Conservation (phyloP, 2,113 vertebrate species). For the Spizaetus ornatus region DNA sequence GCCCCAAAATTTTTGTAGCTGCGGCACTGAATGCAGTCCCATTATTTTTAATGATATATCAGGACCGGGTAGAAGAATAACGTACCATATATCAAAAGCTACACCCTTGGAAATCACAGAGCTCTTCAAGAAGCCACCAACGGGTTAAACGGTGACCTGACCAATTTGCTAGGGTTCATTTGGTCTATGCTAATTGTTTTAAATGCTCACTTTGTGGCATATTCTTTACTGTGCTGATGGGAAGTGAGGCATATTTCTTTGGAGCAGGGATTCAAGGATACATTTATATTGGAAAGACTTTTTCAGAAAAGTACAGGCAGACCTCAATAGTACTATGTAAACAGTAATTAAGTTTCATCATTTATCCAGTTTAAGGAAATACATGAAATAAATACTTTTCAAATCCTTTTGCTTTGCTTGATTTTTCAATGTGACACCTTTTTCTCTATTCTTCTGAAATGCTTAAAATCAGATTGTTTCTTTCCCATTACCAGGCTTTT, state of each 20-base stretch:
- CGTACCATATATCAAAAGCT: conserved; percentile 27
- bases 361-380: conserved; percentile 24
- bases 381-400: conserved; percentile 1
- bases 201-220: conserved; percentile 58
- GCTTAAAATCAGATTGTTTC: conserved; percentile 40
- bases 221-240: conserved; percentile 36
- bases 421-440: background rate
- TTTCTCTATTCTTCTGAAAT: background rate
- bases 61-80: conserved; percentile 48
- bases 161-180: conserved; percentile 47
- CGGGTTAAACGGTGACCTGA: conserved; percentile 57
- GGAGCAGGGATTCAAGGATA: background rate
- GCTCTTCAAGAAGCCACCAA: conserved; percentile 32
- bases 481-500: conserved; percentile 28
- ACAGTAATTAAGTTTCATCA: conserved; percentile 36
- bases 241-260: conserved; percentile 33
- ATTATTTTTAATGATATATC: conserved; percentile 64
- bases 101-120: conserved; percentile 34
- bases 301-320: background rate
- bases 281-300: conserved; percentile 15
- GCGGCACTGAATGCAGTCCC: conserved; percentile 29
- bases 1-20: conserved; percentile 50
- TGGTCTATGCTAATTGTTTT: conserved; percentile 62
- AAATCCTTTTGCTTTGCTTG: background rate
- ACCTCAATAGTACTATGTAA: background rate